Evolutionary conservation across 1,140 invertebrate species (phyloP), one percentile per base, ranked within the genome.

Genomic region (Drosophila arizonae): DNA sequence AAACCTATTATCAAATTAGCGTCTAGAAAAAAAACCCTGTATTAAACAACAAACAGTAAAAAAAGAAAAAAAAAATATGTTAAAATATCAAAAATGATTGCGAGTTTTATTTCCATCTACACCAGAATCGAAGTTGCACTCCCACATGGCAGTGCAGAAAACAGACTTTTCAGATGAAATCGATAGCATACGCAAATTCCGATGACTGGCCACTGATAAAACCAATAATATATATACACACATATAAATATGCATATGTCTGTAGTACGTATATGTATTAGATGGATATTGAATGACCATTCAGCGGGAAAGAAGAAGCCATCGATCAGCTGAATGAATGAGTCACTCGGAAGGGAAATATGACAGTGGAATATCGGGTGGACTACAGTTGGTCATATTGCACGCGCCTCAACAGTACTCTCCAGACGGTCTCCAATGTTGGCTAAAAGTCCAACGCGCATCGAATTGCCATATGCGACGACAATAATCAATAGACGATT

Each of bases 61-160:
- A 76, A 87, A 76, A 52, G 76, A 78, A 73, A 73, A 81, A 81
- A 74, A 81, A 81, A 86, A 79, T 82, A 87, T 87, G 82, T 87
- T 87, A 88, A 87, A 88, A 82, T 87, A 86, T 86, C 64, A 77
- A 58, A 66, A 54, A 36, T 39, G 28, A 62, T 15, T 74, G 60
- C 48, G 68, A 72, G 69, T 88, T 88, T 87, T 71, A 77, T 79
- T 86, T 73, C 10, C 8, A 4, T 71, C n/a, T 66, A 58, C n/a
- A 21, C 33, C 26, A 54, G 54, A 74, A 73, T 55, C 28, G 21
- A 57, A 70, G 66, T 74, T 74, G 67, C 48, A 46, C 46, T 30
- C 56, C 36, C 72, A 75, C 68, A 39, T 75, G 55, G 61, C 60
- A 54, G 64, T 74, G 24, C 46, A 55, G 26, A 65, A 86, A 86